Percentiles rank a stretch among this genome's conserved stretches.
These are phyloP conservation scores for Haemorhous mexicanus DNA, from an alignment of 2,113 vertebrate genomes.

Conservation along the genomic window DNA sequence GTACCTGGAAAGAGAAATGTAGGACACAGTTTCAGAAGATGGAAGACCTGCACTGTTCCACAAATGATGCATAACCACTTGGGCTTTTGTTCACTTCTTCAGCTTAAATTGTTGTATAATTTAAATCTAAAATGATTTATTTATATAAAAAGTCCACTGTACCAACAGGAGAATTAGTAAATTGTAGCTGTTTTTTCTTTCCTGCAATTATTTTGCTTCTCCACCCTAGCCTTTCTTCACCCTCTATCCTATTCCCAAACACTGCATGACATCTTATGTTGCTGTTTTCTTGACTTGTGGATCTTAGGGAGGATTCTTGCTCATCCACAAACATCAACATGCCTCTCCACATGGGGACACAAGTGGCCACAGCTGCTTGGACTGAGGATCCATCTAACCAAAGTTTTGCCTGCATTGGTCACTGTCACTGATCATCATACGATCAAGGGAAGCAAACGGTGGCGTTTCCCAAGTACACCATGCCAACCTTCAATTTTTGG, in stretches of 20 bases:
- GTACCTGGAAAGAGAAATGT: neutral
- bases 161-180: neutral
- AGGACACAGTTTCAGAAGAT: neutral
- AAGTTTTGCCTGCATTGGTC: neutral
- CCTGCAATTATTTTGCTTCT: neutral
- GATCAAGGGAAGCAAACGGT: neutral
- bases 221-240: neutral
- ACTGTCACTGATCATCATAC: neutral
- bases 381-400: neutral
- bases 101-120: neutral
- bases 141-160: neutral
- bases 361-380: neutral
- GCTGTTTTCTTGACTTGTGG: neutral
- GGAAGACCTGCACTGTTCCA: neutral
- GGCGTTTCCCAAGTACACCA: neutral
- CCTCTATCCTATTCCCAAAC: neutral
- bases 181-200: neutral
- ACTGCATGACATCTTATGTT: neutral
- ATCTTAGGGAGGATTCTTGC: neutral
- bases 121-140: neutral
- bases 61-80: neutral
- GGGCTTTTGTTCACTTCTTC: neutral
- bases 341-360: neutral
- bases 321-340: neutral
- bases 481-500: neutral